Conservation (phyloP, 2,797 vertebrate species). For the Neostethus bicornis region DNA sequence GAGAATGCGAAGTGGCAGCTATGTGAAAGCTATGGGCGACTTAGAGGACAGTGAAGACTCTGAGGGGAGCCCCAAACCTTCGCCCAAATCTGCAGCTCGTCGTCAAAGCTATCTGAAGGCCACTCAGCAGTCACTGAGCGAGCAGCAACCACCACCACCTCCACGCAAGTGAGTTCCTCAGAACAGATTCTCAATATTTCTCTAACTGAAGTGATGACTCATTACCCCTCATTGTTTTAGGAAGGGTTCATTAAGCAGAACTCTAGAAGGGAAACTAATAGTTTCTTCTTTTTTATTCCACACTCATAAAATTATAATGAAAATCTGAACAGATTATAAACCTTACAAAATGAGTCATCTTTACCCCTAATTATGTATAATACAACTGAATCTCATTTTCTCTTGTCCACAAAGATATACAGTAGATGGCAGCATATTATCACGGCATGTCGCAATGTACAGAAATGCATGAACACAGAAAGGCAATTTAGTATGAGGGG, state of each 20-base stretch:
- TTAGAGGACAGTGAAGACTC: conserved; percentile 94
- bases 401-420: conserved; percentile 43
- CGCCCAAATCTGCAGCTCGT: conserved; percentile 94
- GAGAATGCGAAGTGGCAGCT: conserved; percentile 98
- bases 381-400: no score
- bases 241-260: no score
- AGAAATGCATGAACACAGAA: neutral
- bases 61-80: conserved; percentile 95
- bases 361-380: no score
- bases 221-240: conserved; percentile 28
- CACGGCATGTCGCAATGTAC: conserved; percentile 21
- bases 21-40: conserved; percentile 99
- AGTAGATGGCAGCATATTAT: conserved; percentile 72
- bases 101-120: conserved; percentile 99
- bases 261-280: no score
- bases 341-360: neutral
- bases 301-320: conserved; percentile 30
- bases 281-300: conserved; percentile 28
- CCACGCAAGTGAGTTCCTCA: conserved; percentile 86
- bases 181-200: neutral
- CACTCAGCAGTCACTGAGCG: conserved; percentile 95
- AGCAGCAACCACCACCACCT: conserved; percentile 87
- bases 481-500: neutral
- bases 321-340: no score
- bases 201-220: neutral